A percentile compares a stretch with the other conserved stretches of the same genome.
phyloP scores from a whole-genome alignment of 1,140 invertebrate genomes.

The Bombus fervidus region DNA sequence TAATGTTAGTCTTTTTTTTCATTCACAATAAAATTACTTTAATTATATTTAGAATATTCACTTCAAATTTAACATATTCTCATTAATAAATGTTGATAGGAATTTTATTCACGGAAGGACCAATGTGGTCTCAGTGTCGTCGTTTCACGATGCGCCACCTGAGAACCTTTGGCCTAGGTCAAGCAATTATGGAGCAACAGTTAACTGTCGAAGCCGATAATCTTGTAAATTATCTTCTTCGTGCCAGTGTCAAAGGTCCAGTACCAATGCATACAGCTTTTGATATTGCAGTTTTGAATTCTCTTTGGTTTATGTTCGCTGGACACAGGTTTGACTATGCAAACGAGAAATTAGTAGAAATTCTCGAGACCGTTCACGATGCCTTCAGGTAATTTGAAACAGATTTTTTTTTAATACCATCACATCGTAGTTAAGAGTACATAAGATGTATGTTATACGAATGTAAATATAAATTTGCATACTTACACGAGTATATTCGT shows the following conservation, averaged over 20 bases:
- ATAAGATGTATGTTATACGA: neutral
- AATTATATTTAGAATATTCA: neutral
- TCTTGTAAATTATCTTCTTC: conserved; percentile 78
- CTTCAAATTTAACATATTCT: neutral
- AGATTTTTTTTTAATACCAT: neutral
- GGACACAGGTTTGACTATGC: conserved; percentile 85
- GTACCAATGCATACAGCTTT: conserved; percentile 83
- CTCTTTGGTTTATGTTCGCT: conserved; percentile 88
- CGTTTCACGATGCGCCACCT: conserved; percentile 85
- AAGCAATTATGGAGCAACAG: conserved; percentile 83
- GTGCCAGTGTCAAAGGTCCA: conserved; percentile 64
- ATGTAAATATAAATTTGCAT: neutral
- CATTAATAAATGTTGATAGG: conserved; percentile 80
- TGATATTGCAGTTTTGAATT: conserved; percentile 86
- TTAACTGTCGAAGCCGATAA: conserved; percentile 84
- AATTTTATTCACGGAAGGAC: conserved; percentile 86
- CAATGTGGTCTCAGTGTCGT: conserved; percentile 84
- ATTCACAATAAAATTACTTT: neutral
- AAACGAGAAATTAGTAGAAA: conserved; percentile 81
- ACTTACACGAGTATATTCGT: neutral
- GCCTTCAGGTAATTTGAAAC: conserved; percentile 79
- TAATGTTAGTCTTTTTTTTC: neutral
- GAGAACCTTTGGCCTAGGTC: conserved; percentile 85
- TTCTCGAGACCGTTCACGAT: conserved; percentile 84
- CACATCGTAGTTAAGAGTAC: neutral